These are phyloP conservation scores for Goniozus legneri DNA, from an alignment of 1,140 invertebrate genomes.

Conservation along the genomic window DNA sequence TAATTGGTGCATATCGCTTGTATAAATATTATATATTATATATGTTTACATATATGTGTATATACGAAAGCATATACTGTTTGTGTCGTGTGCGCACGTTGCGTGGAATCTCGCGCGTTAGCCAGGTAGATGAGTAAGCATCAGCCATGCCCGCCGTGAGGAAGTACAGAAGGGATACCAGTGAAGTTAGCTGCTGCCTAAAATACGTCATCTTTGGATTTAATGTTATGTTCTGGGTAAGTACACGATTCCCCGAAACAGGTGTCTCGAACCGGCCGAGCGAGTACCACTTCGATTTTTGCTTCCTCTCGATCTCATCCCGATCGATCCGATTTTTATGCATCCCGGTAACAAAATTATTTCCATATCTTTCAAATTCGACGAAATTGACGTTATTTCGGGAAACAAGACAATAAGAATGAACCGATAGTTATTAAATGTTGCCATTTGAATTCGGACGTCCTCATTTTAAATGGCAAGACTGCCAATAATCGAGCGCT, in stretches of 20 bases:
- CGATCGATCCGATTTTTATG: not conserved
- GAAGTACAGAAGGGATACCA: conserved; percentile 80
- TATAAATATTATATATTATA: no score
- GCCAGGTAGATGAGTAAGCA: conserved; percentile 33
- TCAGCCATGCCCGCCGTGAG: conserved; percentile 47
- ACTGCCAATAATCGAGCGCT: no score
- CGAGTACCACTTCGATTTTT: not conserved
- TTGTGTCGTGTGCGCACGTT: conserved; percentile 25
- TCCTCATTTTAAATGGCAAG: no score
- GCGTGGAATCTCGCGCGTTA: conserved; percentile 24
- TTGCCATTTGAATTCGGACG: no score
- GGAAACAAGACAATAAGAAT: no score
- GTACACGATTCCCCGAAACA: conserved; percentile 34
- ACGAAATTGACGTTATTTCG: conserved; percentile 4
- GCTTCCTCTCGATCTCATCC: conserved; percentile 5
- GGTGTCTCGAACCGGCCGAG: not conserved
- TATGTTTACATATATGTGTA: no score
- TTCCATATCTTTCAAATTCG: not conserved
- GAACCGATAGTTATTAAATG: no score
- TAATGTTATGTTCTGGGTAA: conserved; percentile 96
- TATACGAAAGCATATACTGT: no score
- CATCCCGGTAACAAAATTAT: not conserved
- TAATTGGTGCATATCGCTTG: no score
- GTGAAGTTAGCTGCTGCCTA: conserved; percentile 94
- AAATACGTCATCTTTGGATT: conserved; percentile 97